These are phyloP conservation scores for Galemys pyrenaicus DNA, from an alignment of 2,113 vertebrate species.

Conservation along the genomic window DNA sequence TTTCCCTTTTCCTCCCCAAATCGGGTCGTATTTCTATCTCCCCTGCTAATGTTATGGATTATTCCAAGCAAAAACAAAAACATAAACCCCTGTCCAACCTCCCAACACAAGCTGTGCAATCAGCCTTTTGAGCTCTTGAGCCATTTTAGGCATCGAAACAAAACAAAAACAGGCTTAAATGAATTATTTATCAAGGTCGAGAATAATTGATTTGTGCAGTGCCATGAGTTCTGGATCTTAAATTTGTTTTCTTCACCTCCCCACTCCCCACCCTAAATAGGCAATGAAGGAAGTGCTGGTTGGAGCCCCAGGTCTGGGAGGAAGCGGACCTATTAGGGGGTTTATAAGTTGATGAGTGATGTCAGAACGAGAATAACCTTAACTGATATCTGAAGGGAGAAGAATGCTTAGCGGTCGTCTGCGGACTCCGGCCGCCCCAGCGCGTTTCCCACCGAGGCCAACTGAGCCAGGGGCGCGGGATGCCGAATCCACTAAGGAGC, in stretches of 20 bases:
- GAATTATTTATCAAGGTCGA: conserved; percentile 83
- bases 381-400: not conserved
- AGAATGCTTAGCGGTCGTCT: not conserved
- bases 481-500: not conserved
- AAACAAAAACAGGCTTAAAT: conserved; percentile 80
- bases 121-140: conserved; percentile 57
- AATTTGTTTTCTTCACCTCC: conserved; percentile 5
- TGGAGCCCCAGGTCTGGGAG: not conserved
- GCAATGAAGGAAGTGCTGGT: not conserved
- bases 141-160: conserved; percentile 67
- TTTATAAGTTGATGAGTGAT: conserved; percentile 18
- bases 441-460: not conserved
- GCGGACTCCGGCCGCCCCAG: not conserved
- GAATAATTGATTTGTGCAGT: conserved; percentile 77
- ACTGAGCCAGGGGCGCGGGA: not conserved
- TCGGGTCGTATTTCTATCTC: conserved; percentile 47
- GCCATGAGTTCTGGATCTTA: conserved; percentile 56
- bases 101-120: conserved; percentile 46
- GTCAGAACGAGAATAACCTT: conserved; percentile 33
- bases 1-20: not conserved
- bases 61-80: conserved; percentile 36
- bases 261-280: not conserved
- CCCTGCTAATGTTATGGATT: conserved; percentile 46
- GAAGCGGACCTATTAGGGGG: not conserved
- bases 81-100: conserved; percentile 33